Conservation (phyloP, 2,113 vertebrate genomes). For the Catagonus wagneri region DNA sequence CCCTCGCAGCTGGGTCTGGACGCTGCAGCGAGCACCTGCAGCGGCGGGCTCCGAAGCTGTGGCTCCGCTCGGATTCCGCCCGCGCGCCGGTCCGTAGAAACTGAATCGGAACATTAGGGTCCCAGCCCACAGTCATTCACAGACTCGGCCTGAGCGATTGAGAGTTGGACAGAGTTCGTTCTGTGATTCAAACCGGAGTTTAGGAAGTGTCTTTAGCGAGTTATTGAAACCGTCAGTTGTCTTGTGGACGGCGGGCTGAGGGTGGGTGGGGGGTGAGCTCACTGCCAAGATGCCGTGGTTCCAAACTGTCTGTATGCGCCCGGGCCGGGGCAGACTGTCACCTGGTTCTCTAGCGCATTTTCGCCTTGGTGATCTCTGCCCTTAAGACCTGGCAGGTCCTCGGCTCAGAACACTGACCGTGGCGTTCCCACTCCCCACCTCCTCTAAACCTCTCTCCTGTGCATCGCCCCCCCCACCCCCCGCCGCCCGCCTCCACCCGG, state of each 20-base stretch:
- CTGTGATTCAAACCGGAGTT: background rate
- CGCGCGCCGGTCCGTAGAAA: background rate
- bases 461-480: background rate
- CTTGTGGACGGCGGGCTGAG: background rate
- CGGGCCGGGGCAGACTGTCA: background rate
- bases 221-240: background rate
- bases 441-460: background rate
- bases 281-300: background rate
- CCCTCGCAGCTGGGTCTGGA: background rate
- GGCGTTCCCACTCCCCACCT: background rate
- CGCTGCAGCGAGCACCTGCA: background rate
- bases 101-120: background rate
- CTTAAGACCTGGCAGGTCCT: conserved; percentile 32
- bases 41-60: background rate
- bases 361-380: background rate
- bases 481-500: too few relatives aligned
- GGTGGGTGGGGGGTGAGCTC: background rate
- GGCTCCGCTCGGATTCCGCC: background rate
- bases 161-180: background rate
- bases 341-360: background rate
- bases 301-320: background rate
- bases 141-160: background rate
- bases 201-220: background rate
- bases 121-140: background rate
- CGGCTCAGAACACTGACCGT: background rate